phyloP scores from a whole-genome alignment of 1,140 invertebrate genomes.

The Cotesia typhae region DNA sequence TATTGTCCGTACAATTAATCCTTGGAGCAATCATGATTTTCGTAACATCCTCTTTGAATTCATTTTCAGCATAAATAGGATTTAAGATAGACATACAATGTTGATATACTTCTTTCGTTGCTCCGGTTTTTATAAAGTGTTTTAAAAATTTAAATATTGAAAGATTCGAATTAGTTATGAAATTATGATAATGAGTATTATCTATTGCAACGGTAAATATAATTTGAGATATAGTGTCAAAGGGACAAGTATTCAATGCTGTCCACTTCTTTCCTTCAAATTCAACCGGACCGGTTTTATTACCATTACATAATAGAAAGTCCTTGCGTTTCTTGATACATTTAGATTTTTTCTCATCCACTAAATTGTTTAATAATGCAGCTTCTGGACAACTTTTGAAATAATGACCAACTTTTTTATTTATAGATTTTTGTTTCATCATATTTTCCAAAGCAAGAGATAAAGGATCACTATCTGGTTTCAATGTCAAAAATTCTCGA shows the following conservation, averaged over 20 bases:
- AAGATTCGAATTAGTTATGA: background rate
- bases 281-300: background rate
- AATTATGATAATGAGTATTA: background rate
- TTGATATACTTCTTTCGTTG: background rate
- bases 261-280: background rate
- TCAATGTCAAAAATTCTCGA: background rate
- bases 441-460: background rate
- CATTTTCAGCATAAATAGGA: too few species aligned
- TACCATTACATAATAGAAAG: background rate
- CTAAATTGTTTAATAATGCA: background rate
- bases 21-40: background rate
- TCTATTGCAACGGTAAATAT: background rate
- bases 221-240: background rate
- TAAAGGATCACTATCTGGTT: background rate
- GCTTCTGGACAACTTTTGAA: background rate
- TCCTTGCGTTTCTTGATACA: background rate
- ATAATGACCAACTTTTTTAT: background rate
- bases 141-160: constrained; percentile 1
- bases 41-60: too few species aligned
- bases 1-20: background rate
- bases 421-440: background rate
- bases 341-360: background rate
- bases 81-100: too few species aligned
- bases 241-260: background rate
- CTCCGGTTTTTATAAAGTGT: background rate